Percentiles rank a stretch among this genome's conserved stretches.
Conservation (phyloP, 2,797 vertebrate genomes). For the Sebastes trivittatus region DNA sequence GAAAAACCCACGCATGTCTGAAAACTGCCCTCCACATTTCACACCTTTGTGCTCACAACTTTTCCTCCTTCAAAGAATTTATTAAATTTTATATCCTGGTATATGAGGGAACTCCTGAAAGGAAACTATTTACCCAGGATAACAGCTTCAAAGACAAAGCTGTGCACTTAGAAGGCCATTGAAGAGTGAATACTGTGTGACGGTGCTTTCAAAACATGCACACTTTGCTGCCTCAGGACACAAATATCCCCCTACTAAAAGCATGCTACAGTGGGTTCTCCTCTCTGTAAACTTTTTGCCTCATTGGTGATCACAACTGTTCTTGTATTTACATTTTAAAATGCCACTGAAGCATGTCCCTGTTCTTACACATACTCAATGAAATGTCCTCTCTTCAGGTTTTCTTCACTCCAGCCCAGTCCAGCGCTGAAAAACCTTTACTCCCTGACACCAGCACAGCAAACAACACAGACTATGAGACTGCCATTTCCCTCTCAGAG, state of each 20-base stretch:
- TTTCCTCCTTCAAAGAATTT: constrained; percentile 8
- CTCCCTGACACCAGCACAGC: constrained; percentile 75
- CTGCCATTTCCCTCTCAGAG: constrained; percentile 71
- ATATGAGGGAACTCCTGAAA: neutral
- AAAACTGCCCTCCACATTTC: constrained; percentile 42
- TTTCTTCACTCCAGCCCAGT: constrained; percentile 78
- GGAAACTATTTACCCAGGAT: neutral
- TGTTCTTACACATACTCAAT: neutral
- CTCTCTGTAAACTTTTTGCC: neutral
- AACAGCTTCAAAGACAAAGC: constrained; percentile 2
- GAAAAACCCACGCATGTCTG: constrained; percentile 19
- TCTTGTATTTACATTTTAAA: neutral
- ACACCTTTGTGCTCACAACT: constrained; percentile 21
- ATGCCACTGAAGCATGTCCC: neutral
- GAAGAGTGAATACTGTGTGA: constrained; percentile 22
- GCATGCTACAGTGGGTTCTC: neutral
- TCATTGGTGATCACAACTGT: neutral
- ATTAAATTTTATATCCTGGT: constrained; percentile 21
- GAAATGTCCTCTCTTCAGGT: constrained; percentile 55
- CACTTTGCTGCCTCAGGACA: constrained; percentile 19
- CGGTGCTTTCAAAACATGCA: constrained; percentile 22
- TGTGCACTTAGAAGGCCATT: neutral
- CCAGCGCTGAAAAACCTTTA: constrained; percentile 67
- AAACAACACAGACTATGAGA: constrained; percentile 73
- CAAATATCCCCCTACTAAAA: constrained; percentile 1